phyloP scores from a whole-genome alignment of 2,797 vertebrate genomes.

The Manis pentadactyla region DNA sequence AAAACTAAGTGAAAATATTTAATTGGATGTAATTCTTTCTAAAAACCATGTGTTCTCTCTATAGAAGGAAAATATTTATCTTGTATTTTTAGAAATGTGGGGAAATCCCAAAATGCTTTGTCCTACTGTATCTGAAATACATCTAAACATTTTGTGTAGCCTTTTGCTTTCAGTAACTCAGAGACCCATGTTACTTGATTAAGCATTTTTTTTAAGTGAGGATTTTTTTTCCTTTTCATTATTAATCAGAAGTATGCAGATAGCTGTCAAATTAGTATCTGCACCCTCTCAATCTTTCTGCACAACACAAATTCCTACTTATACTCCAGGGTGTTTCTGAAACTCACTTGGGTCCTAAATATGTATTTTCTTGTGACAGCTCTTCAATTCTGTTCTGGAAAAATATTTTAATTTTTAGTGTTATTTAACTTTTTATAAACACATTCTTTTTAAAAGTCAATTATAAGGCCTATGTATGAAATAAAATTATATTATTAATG shows the following conservation, averaged over 20 bases:
- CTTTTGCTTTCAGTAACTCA: not conserved
- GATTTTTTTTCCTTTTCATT: not conserved
- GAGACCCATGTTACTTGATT: not conserved
- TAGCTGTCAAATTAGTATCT: not conserved
- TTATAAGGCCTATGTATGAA: not conserved
- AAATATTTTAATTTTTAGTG: not conserved
- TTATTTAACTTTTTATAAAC: not conserved
- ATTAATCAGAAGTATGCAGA: not conserved
- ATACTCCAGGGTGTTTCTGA: not conserved
- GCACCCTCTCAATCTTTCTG: not conserved
- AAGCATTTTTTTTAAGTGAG: not conserved
- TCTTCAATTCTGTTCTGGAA: not conserved
- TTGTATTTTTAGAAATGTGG: not conserved
- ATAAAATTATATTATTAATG: conserved; percentile 2
- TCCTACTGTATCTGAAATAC: not conserved
- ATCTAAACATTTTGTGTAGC: not conserved
- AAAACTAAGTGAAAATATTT: conserved; percentile 1
- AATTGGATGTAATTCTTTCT: not conserved
- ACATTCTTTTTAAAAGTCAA: not conserved
- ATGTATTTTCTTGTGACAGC: not conserved
- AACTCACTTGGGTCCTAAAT: not conserved
- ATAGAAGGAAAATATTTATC: conserved; percentile 21
- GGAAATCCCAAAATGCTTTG: not conserved
- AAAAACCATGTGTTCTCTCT: not conserved
- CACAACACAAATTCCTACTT: not conserved